phyloP scores from a whole-genome alignment of 2,797 vertebrate genomes.

The Schizopygopsis malacanthus region DNA sequence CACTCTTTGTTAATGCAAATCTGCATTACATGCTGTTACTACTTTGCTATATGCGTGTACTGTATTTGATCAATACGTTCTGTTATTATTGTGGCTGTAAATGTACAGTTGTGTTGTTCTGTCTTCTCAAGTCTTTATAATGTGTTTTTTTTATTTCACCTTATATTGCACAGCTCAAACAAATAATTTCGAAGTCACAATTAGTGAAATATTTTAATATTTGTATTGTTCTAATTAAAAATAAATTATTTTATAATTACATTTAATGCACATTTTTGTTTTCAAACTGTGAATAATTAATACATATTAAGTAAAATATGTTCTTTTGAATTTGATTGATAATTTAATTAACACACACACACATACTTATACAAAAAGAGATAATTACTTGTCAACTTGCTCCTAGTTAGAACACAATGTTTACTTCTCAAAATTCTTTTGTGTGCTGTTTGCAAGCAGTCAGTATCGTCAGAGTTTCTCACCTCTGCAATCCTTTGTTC shows the following conservation, averaged over 20 bases:
- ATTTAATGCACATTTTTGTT: neutral
- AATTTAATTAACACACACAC: neutral
- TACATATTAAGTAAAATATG: neutral
- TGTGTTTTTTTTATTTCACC: neutral
- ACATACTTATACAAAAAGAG: neutral
- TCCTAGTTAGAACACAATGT: neutral
- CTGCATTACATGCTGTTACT: neutral
- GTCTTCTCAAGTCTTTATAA: neutral
- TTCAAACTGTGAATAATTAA: neutral
- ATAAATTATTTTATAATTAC: neutral
- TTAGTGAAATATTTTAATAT: neutral
- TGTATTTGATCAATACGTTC: neutral
- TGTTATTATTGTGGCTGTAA: neutral
- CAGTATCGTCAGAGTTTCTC: neutral
- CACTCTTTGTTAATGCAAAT: neutral
- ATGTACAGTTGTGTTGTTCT: neutral
- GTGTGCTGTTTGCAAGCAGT: neutral
- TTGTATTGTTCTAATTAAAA: neutral
- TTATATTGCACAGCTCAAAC: neutral
- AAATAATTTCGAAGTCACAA: neutral
- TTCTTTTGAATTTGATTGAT: neutral
- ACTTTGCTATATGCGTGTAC: neutral
- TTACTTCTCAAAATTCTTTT: neutral
- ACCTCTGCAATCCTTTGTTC: slow-evolving; percentile 67
- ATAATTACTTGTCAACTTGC: neutral